Percentiles rank a stretch among this genome's conserved stretches.
phyloP scores from a whole-genome alignment of 2,888 invertebrate species.

The Loripinus fragilis region DNA sequence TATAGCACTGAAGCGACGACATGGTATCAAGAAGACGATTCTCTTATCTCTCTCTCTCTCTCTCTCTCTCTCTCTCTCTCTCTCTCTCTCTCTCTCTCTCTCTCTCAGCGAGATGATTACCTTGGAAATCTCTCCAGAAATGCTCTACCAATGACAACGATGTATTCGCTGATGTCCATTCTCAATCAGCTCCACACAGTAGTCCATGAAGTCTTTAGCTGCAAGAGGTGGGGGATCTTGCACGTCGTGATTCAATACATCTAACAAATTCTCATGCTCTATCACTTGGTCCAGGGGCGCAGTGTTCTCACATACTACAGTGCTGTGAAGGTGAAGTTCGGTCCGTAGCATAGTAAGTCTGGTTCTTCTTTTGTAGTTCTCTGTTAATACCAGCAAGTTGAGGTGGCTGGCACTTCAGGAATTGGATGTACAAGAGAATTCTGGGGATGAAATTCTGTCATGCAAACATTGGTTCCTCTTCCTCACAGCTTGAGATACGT shows the following conservation, averaged over 20 bases:
- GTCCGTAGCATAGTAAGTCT: conserved; percentile 4
- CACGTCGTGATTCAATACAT: neutral
- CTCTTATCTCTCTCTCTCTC: too few species aligned
- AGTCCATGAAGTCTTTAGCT: neutral
- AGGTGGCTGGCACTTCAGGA: conserved; percentile 2
- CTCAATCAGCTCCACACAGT: conserved; percentile 1
- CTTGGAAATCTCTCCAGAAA: neutral
- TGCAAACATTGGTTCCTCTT: neutral
- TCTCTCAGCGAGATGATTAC: too few species aligned
- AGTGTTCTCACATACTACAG: too few species aligned
- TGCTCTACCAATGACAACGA: conserved; percentile 11
- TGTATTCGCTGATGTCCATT: conserved; percentile 6
- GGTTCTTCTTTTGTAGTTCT: conserved; percentile 12
- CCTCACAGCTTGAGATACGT: neutral
- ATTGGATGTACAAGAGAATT: neutral
- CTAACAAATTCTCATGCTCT: neutral
- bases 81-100: too few species aligned
- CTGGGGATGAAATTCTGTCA: conserved; percentile 11
- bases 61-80: too few species aligned
- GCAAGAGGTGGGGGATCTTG: conserved; percentile 5
- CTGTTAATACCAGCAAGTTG: conserved; percentile 6
- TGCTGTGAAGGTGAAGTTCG: too few species aligned
- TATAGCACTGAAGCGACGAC: too few species aligned
- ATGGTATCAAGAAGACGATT: too few species aligned
- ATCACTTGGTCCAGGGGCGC: too few species aligned